Evolutionary conservation across 2,888 invertebrate genomes (phyloP), one percentile per base, ranked within the genome.

Genomic region (Trissolcus japonicus): DNA sequence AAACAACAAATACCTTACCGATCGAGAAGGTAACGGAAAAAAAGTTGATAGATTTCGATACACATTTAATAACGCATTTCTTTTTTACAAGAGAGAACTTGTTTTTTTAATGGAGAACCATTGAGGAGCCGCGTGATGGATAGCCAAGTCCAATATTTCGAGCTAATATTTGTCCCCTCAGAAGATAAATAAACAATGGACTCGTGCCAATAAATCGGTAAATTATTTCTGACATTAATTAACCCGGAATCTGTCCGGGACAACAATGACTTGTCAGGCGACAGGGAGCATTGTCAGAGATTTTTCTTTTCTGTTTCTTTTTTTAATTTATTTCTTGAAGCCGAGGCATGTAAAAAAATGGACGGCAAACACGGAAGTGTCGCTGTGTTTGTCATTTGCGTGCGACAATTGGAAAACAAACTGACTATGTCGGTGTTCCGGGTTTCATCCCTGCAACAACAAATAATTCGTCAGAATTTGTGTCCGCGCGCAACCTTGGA

Each of bases 151-250:
- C 17, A 25, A 13, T 54, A 16, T 54, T 19, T 35, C 19, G n/a
- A n/a, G 9, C 25, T 11, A 17, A 46, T 46, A 50, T 55, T 69
- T 56, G 54, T 53, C 54, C 61, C 48, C 21, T 2, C 11, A 40
- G 16, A n/a, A 13, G 14, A 17, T 7, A 51, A 19, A 51, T 19
- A 67, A 73, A 73, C 61, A 74, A 54, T 67, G 6, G 29, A 35
- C 61, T 7, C 25, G 57, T 43, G 65, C 35, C 66, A 66, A 73
- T 67, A 59, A 16, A 29, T 50, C 17, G 48, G 53, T 75, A 63
- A 75, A 69, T 65, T 55, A 68, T 75, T 75, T 55, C 16, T 25
- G 59, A 60, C 68, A 75, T 75, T 75, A 75, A 75, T 75, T 75
- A 68, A 69, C 14, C 48, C 29, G 40, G 55, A 13, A 21, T 51